Conservation (phyloP, 2,888 invertebrate genomes). For the Diplolepis rosae region DNA sequence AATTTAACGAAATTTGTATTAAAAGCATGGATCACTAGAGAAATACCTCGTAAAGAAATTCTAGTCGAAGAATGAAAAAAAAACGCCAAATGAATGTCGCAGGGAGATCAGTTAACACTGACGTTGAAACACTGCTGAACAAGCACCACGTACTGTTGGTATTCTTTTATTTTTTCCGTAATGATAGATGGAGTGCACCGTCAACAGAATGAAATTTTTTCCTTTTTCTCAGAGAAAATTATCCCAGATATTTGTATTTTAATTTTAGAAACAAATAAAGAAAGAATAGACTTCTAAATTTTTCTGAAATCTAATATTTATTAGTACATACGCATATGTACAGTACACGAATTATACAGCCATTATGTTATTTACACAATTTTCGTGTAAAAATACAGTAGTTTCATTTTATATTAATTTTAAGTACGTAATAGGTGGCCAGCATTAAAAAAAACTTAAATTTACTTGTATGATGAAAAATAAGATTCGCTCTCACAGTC, state of each 20-base stretch:
- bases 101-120: too few species aligned
- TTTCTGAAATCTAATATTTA: constrained; percentile 45
- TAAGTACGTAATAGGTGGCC: not conserved
- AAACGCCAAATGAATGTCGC: too few species aligned
- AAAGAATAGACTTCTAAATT: not conserved
- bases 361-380: constrained; percentile 67
- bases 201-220: not conserved
- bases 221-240: not conserved
- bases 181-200: too few species aligned
- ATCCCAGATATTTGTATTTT: not conserved
- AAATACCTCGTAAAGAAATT: too few species aligned
- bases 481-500: not conserved
- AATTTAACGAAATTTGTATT: constrained; percentile 34
- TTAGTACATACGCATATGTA: constrained; percentile 47
- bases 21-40: not conserved
- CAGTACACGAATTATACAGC: constrained; percentile 51
- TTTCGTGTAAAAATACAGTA: constrained; percentile 72
- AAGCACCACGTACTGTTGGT: too few species aligned
- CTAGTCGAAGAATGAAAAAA: too few species aligned
- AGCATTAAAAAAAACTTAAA: not conserved
- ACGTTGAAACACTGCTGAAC: too few species aligned
- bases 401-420: constrained; percentile 39
- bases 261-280: not conserved
- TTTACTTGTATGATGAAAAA: not conserved
- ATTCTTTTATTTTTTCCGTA: too few species aligned